Evolutionary conservation across 2,113 vertebrate species (phyloP), one percentile per base, ranked within the genome.

Genomic region (Lampris incognitus): DNA sequence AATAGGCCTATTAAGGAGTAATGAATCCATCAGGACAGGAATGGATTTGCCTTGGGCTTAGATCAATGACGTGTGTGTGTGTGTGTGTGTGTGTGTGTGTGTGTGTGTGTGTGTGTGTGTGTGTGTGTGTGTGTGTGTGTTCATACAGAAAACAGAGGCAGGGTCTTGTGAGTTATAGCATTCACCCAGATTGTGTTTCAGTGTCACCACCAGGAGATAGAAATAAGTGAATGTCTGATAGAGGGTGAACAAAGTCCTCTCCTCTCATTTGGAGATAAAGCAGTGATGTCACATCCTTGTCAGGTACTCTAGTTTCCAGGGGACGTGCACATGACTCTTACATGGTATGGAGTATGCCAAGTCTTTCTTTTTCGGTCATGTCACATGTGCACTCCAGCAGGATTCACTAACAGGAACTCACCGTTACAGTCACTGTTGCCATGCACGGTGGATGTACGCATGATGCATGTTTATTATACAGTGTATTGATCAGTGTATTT

Each of bases 1-100:
- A 95, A 94, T 93, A 93, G 90, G 74, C 90, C 92, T 92, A 95
- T 95, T 95, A 95, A 92, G 90, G 69, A 87, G 87, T 93, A 95
- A 94, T 94, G 92, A 94, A 94, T 94, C 94, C 92, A 95, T 94
- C 92, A 93, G 84, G 75, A 66, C 73, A 44, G 71, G 72, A 93
- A 94, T 93, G 90, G 91, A 94, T 94, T 94, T 91, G 89, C 90
- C 92, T 92, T 87, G 84, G 85, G 89, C 88, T 82, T 73, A 69
- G 89, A 95, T 95, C 94, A 90, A 95, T 93, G 80, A 49, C 24
- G 4, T 50, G 36, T 1, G 67, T 72, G 59, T 36, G 5, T n/a
- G 46, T 58, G 76, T 44, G 67, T 3, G 60, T n/a, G 41, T 44
- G 60, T n/a, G 6, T 3, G 60, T n/a, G 41, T 66, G 36, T 51